Evolutionary conservation across 2,113 vertebrate species (phyloP).

Genomic region (Psophia crepitans): DNA sequence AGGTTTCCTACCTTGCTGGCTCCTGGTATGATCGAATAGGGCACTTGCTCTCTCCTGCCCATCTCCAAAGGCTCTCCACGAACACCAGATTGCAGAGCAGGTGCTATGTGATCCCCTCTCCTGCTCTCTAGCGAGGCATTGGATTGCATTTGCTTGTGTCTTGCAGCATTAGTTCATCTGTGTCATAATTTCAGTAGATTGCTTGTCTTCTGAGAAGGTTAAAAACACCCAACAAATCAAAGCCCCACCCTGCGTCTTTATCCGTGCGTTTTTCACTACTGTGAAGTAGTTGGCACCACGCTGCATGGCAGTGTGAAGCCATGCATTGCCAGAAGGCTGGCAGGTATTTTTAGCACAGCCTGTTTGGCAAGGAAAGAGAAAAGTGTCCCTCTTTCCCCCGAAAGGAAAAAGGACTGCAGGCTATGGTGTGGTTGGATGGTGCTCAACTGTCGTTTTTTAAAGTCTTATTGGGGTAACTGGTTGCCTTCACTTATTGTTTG

Average conservation of each 20-base stretch:
- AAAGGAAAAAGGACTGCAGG: not conserved
- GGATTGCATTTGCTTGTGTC: not conserved
- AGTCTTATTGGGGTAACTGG: not conserved
- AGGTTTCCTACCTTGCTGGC: slow-evolving; percentile 13
- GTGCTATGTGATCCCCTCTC: not conserved
- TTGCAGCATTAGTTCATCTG: not conserved
- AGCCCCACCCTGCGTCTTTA: not conserved
- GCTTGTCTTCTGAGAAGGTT: not conserved
- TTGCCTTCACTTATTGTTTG: not conserved
- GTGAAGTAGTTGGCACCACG: not conserved
- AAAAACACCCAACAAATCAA: not conserved
- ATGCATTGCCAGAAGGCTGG: not conserved
- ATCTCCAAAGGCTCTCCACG: not conserved
- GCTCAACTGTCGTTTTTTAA: not conserved
- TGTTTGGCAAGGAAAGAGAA: not conserved
- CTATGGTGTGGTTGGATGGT: not conserved
- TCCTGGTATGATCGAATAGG: not conserved
- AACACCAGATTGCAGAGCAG: slow-evolving; percentile 44
- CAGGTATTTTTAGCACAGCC: slow-evolving; percentile 48
- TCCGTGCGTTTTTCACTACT: not conserved
- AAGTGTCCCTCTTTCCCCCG: not conserved
- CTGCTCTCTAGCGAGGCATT: not conserved
- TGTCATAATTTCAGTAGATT: not conserved
- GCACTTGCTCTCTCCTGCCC: not conserved
- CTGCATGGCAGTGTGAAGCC: not conserved